phyloP scores from a whole-genome alignment of 1,140 invertebrate genomes.

The Paramacrobiotus metropolitanus region DNA sequence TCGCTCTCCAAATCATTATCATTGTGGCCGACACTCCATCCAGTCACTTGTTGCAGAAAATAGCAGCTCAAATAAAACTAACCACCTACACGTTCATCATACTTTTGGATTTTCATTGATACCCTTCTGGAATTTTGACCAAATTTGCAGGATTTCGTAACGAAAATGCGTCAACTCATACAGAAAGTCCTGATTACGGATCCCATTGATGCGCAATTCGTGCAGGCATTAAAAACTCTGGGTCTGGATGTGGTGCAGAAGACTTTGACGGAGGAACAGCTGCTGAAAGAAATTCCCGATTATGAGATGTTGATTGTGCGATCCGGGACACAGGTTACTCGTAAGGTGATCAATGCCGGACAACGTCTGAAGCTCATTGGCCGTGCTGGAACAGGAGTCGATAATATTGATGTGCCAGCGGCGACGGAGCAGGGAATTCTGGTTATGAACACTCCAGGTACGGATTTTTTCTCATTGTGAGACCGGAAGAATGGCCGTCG shows the following conservation, averaged over 20 bases:
- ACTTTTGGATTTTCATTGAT: no score
- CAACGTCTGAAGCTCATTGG: conserved; percentile 55
- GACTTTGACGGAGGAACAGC: conserved; percentile 54
- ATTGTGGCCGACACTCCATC: no score
- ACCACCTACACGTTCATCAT: no score
- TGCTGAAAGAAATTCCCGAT: conserved; percentile 60
- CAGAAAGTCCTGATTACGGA: conserved; percentile 63
- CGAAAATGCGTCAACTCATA: conserved; percentile 16
- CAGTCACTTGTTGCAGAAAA: no score
- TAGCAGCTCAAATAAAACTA: no score
- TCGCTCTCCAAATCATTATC: no score
- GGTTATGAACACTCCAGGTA: conserved; percentile 45
- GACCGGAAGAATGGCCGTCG: no score
- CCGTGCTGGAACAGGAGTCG: conserved; percentile 82
- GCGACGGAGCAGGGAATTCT: conserved; percentile 61
- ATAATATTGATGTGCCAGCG: conserved; percentile 76
- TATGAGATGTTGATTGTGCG: conserved; percentile 78
- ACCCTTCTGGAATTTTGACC: no score
- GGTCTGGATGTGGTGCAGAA: conserved; percentile 55
- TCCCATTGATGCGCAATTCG: conserved; percentile 61
- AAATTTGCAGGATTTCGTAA: no score
- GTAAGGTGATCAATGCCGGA: conserved; percentile 53
- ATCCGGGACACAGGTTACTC: conserved; percentile 86
- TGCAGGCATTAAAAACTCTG: conserved; percentile 45
- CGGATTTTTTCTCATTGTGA: no score